phyloP scores from a whole-genome alignment of 2,113 vertebrate genomes.

The Megaleporinus macrocephalus region DNA sequence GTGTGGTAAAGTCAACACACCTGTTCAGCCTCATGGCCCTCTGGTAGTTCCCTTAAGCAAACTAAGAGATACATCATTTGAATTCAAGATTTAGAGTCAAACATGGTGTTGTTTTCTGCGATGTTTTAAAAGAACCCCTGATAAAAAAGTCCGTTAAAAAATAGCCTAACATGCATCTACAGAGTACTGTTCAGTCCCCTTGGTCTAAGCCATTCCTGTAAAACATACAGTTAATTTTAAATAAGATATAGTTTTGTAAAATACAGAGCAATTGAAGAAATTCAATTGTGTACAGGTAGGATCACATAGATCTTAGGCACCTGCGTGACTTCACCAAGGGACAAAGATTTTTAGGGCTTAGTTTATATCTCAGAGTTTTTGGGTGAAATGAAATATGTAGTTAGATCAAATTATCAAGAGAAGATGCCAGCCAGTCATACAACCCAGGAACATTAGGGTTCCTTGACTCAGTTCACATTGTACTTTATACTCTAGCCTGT shows the following conservation, averaged over 20 bases:
- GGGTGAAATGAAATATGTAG: neutral
- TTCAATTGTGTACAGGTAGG: neutral
- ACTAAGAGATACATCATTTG: too few relatives aligned
- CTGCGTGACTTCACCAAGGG: neutral
- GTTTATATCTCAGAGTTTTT: neutral
- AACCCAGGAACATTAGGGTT: neutral
- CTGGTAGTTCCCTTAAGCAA: neutral
- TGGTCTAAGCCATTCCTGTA: neutral
- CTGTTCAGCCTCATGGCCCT: neutral
- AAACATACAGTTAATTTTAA: neutral
- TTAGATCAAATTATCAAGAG: neutral
- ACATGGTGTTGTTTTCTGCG: too few relatives aligned
- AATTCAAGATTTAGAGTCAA: neutral
- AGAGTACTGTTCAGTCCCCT: neutral
- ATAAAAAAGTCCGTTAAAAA: neutral
- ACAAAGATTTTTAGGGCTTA: neutral
- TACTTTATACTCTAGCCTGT: neutral
- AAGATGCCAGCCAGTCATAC: neutral
- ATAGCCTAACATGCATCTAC: neutral
- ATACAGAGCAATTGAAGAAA: neutral
- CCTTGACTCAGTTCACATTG: too few relatives aligned
- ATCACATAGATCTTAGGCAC: neutral
- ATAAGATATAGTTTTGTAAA: too few relatives aligned
- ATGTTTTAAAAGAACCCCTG: too few relatives aligned
- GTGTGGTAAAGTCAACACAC: constrained; percentile 12